These are phyloP conservation scores for Collichthys lucidus DNA, from an alignment of 2,113 vertebrate species.

Conservation along the genomic window DNA sequence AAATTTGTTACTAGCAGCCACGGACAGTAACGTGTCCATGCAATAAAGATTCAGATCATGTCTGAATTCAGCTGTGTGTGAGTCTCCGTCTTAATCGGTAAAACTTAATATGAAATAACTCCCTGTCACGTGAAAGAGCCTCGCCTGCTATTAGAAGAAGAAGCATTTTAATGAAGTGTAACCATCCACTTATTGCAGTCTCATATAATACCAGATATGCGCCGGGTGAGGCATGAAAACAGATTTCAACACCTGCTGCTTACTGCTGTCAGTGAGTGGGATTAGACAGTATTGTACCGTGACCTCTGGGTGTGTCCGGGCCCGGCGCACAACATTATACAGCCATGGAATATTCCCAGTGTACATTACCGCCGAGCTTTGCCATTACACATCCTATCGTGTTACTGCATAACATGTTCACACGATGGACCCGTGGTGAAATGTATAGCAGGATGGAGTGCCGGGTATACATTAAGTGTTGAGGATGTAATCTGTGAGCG, in stretches of 20 bases:
- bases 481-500: slow-evolving; percentile 29
- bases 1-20: background rate
- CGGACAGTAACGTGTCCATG: background rate
- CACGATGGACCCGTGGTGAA: slow-evolving; percentile 29
- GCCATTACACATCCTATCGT: slow-evolving; percentile 12
- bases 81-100: slow-evolving; percentile 5
- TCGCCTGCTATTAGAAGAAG: slow-evolving; percentile 27
- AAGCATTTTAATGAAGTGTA: slow-evolving; percentile 68
- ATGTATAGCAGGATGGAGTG: slow-evolving; percentile 5
- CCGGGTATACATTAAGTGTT: slow-evolving; percentile 15
- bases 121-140: slow-evolving; percentile 28
- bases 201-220: slow-evolving; percentile 25
- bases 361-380: slow-evolving; percentile 1
- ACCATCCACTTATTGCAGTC: slow-evolving; percentile 20
- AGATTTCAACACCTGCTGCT: slow-evolving; percentile 61
- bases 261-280: slow-evolving; percentile 48
- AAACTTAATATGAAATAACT: slow-evolving; percentile 28
- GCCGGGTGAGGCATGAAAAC: slow-evolving; percentile 36
- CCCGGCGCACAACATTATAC: slow-evolving; percentile 5
- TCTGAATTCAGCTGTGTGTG: background rate
- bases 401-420: slow-evolving; percentile 59
- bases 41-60: background rate
- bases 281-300: slow-evolving; percentile 42
- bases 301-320: slow-evolving; percentile 42
- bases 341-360: slow-evolving; percentile 38